phyloP scores from a whole-genome alignment of 1,140 invertebrate genomes.

The Bombus terrestris region DNA sequence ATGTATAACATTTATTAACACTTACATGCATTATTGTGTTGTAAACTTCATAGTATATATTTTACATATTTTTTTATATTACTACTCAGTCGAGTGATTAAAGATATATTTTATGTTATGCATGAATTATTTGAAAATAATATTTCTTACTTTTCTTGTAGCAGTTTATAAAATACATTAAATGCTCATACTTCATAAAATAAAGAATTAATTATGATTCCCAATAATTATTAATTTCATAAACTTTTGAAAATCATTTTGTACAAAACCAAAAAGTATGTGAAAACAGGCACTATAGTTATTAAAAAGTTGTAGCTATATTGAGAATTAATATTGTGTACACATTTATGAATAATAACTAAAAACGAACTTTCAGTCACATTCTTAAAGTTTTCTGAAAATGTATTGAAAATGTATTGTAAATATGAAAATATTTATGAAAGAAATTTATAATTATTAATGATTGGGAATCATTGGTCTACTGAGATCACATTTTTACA shows the following conservation, averaged over 20 bases:
- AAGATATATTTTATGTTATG: slow-evolving; percentile 2
- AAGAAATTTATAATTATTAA: not conserved
- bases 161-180: slow-evolving; percentile 34
- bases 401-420: not conserved
- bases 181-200: not conserved
- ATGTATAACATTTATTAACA: slow-evolving; percentile 48
- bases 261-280: not conserved
- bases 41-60: not conserved
- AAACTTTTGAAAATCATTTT: not conserved
- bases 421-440: not conserved
- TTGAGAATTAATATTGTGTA: not conserved
- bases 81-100: slow-evolving; percentile 6
- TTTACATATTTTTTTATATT: slow-evolving; percentile 3
- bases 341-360: not conserved
- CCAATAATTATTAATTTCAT: not conserved
- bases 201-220: slow-evolving; percentile 21
- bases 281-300: not conserved
- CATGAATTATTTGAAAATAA: slow-evolving; percentile 23
- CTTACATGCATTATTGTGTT: slow-evolving; percentile 20
- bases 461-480: slow-evolving; percentile 23
- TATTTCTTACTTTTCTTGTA: slow-evolving; percentile 6
- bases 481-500: slow-evolving; percentile 32
- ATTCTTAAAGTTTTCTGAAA: not conserved
- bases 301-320: not conserved
- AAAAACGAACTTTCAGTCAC: not conserved